Evolutionary conservation across 2,888 invertebrate species (phyloP), one percentile per base, ranked within the genome.

Genomic region (Pheosia tremula): DNA sequence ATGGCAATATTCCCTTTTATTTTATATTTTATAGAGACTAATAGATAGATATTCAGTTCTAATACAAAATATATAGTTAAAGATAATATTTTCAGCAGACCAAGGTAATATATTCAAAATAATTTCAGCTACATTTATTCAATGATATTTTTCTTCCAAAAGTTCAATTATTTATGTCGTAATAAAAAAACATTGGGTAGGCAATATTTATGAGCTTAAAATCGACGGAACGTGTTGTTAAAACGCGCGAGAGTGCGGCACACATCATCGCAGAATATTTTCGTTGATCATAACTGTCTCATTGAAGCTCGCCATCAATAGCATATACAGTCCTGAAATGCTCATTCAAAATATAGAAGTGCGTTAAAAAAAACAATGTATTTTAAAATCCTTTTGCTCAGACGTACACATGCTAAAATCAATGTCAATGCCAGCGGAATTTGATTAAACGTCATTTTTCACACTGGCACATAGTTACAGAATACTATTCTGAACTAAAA

Each of bases 261-360:
- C 73, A 63, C 63, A 69, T 53, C 38, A 11, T 64, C 66, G 64
- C 73, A 60, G 79, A 74, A 81, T 80, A 78, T 80, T 82, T 79
- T 79, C 79, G 76, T 78, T 77, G 80, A 79, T 79, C 81, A 78
- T 83, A 79, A 78, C 75, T 78, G 80, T 83, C 82, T 83, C 85
- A 83, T 85, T 84, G 24, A 24, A 24, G 24, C 24, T 24, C 24
- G 24, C 2, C 24, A 24, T 24, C 24, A 24, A 24, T 24, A 24
- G 2, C 24, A 2, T 24, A 24, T 24, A 24, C 24, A 24, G 24
- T 24, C 24, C 24, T 2, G 0, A 24, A 24, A 2, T 24, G 24
- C 2, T 24, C 24, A 24, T 24, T 24, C 24, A 24, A 24, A 24
- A 24, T 24, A 24, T 24, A 24, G 2, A 24, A 24, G 24, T 1